phyloP scores from a whole-genome alignment of 2,113 vertebrate species.

The Cricetomys ansorgei region DNA sequence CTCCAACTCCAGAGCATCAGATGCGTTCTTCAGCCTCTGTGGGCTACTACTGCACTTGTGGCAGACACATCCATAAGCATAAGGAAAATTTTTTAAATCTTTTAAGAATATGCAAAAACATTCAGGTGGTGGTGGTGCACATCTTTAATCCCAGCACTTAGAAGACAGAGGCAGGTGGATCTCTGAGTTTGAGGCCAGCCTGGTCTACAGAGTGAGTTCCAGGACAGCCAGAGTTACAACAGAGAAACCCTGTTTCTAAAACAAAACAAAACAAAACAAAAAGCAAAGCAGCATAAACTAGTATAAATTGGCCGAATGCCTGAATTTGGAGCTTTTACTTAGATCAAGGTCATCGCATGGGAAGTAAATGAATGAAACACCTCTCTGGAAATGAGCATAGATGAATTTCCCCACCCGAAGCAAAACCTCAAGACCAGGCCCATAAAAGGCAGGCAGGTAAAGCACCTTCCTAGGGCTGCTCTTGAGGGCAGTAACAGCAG shows the following conservation, averaged over 20 bases:
- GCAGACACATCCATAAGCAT: neutral
- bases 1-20: neutral
- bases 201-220: too few species aligned
- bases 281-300: neutral
- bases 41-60: neutral
- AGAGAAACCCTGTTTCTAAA: too few species aligned
- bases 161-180: too few species aligned
- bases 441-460: neutral
- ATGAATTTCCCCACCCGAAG: neutral
- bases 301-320: neutral
- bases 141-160: too few species aligned
- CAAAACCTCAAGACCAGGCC: neutral
- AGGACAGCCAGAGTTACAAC: too few species aligned
- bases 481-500: neutral
- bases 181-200: too few species aligned
- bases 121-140: too few species aligned
- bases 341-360: neutral
- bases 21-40: neutral
- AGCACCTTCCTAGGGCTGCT: neutral
- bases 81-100: neutral
- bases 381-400: neutral
- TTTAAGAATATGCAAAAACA: neutral
- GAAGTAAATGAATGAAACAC: neutral
- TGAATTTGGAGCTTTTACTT: neutral
- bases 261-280: too few species aligned